Conservation (phyloP, 2,113 vertebrate species). For the Seriola aureovittata region DNA sequence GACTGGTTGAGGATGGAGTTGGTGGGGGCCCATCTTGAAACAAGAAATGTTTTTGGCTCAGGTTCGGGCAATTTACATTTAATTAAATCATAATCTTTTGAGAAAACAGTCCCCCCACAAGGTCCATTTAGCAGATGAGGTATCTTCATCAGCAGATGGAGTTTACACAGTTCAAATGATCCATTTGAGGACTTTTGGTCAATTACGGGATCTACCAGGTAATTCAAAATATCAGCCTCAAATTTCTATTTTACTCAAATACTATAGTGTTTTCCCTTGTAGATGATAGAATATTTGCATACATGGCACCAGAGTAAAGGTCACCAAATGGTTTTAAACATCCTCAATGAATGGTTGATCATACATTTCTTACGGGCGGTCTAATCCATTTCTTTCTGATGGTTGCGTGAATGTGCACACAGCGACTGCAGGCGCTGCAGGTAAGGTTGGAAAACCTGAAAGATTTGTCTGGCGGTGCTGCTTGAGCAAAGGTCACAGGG, state of each 20-base stretch:
- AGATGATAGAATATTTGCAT: too few species aligned
- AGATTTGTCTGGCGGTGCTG: conserved; percentile 8
- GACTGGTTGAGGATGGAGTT: neutral
- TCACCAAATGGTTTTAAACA: neutral
- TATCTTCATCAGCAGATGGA: neutral
- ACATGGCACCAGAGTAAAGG: too few species aligned
- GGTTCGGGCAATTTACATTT: neutral
- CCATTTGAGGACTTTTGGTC: too few species aligned
- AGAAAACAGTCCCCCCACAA: neutral
- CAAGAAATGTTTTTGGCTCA: neutral
- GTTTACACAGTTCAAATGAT: neutral
- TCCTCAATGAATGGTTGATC: neutral
- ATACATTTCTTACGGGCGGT: neutral
- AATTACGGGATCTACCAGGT: neutral
- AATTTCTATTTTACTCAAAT: neutral
- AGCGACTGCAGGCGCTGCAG: neutral
- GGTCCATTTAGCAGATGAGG: neutral
- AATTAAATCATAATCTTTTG: neutral
- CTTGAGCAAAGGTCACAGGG: conserved; percentile 45
- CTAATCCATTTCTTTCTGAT: neutral
- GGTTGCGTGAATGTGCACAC: neutral
- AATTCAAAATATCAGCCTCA: neutral
- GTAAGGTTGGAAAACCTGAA: conserved; percentile 18
- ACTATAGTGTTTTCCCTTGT: neutral
- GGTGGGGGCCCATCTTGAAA: neutral